Evolutionary conservation across 2,113 vertebrate species (phyloP), one percentile per base, ranked within the genome.

Genomic region (Gallinago jamesoni): DNA sequence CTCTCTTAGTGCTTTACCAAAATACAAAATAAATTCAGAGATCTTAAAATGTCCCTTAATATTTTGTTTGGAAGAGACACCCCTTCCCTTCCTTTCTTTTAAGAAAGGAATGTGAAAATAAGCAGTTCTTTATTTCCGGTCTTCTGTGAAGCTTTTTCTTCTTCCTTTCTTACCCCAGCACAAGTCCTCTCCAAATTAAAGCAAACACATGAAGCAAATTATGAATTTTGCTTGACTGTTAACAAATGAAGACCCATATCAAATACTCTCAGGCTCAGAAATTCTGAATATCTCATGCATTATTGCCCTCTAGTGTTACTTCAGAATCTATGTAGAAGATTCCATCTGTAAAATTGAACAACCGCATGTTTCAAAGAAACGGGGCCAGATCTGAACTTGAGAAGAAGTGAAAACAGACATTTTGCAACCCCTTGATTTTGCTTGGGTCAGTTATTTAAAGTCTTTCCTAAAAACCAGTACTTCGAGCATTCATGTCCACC

Each of bases 241-340:
- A 62, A 69, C 14, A 25, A 50, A 35, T 18, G 17, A 68, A 90
- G 48, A 90, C 19, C 19, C 31, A 30, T 39, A 62, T 33, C 62
- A 70, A 48, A 43, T 55, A 19, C 30, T 41, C 41, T 57, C 16
- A 37, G 39, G 52, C 23, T 72, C 76, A 28, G 50, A n/a, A 93
- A 73, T 82, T 92, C 52, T 84, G 82, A 62, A 73, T 81, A 45
- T 94, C 80, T 79, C 90, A 62, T 53, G 47, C 90, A 31, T 92
- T 89, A 77, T 96, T 98, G 97, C 96, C 97, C 96, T 95, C 98
- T 98, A 63, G 95, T 93, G 97, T 81, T 96, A 79, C 27, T 86
- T 70, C 16, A 14, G 52, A 88, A 84, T 66, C 48, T 14, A 3
- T 12, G 39, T 70, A 48, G 57, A 87, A 59, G 62, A 56, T 52